Percentiles rank a stretch among this genome's conserved stretches.
These are phyloP conservation scores for Trypoxylon attenuatum DNA, from an alignment of 2,888 invertebrate species.

Conservation along the genomic window DNA sequence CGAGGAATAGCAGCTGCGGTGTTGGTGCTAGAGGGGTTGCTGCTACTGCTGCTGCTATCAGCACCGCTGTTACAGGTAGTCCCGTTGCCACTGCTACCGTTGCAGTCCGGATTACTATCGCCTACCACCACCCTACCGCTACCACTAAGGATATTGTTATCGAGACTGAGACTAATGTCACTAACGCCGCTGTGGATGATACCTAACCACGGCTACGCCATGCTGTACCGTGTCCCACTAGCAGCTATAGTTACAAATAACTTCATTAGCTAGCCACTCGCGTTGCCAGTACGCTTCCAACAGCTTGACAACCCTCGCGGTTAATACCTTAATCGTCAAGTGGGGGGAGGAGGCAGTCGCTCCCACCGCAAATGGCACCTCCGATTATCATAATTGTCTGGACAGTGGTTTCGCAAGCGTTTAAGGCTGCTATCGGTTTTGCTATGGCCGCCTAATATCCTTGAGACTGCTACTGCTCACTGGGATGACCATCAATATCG, in stretches of 20 bases:
- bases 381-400: neutral
- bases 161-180: constrained; percentile 33
- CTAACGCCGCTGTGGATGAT: constrained; percentile 15
- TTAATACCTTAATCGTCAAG: neutral
- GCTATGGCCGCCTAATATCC: neutral
- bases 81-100: neutral
- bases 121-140: no score
- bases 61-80: constrained; percentile 13
- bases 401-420: neutral
- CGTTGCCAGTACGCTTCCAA: neutral
- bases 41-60: constrained; percentile 18
- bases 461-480: neutral
- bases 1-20: constrained; percentile 36
- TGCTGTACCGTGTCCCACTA: constrained; percentile 20
- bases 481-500: neutral
- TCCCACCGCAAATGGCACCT: neutral
- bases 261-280: constrained; percentile 20
- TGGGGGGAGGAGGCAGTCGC: neutral
- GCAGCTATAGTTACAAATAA: constrained; percentile 21
- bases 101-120: constrained; percentile 15
- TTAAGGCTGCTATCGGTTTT: neutral
- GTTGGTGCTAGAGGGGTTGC: no score
- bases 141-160: constrained; percentile 24
- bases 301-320: neutral
- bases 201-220: neutral